phyloP scores from a whole-genome alignment of 2,888 invertebrate genomes.

The Netelia melanura region DNA sequence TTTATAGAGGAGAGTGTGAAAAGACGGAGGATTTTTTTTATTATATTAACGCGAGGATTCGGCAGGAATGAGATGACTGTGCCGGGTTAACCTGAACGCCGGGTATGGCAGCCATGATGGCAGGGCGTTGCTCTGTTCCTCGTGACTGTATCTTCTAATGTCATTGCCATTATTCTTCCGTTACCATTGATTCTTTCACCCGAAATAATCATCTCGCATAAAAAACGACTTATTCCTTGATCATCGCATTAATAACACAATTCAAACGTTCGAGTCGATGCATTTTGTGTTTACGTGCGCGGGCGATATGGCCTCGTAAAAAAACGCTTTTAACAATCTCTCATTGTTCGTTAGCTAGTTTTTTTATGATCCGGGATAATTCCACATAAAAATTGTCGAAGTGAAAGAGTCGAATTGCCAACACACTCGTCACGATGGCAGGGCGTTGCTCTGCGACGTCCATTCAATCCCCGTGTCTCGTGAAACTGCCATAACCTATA shows the following conservation, averaged over 20 bases:
- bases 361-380: background rate
- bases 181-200: background rate
- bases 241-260: background rate
- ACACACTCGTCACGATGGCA: slow-evolving; percentile 62
- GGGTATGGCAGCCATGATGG: slow-evolving; percentile 79
- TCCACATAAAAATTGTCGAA: background rate
- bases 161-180: background rate
- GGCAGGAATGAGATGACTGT: background rate
- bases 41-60: background rate
- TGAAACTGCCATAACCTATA: background rate
- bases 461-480: slow-evolving; percentile 1
- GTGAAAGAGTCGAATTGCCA: slow-evolving; percentile 25
- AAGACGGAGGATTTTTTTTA: background rate
- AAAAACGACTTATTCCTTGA: background rate
- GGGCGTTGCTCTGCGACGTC: slow-evolving; percentile 67
- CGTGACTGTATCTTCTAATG: slow-evolving; percentile 53
- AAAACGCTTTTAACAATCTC: background rate
- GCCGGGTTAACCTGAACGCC: slow-evolving; percentile 66
- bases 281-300: background rate
- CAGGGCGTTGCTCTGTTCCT: slow-evolving; percentile 80
- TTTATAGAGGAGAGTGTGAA: background rate
- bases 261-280: background rate
- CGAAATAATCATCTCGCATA: background rate
- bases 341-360: background rate
- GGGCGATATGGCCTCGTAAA: background rate